phyloP scores from a whole-genome alignment of 2,888 invertebrate genomes.

The Cephus pygmeus region DNA sequence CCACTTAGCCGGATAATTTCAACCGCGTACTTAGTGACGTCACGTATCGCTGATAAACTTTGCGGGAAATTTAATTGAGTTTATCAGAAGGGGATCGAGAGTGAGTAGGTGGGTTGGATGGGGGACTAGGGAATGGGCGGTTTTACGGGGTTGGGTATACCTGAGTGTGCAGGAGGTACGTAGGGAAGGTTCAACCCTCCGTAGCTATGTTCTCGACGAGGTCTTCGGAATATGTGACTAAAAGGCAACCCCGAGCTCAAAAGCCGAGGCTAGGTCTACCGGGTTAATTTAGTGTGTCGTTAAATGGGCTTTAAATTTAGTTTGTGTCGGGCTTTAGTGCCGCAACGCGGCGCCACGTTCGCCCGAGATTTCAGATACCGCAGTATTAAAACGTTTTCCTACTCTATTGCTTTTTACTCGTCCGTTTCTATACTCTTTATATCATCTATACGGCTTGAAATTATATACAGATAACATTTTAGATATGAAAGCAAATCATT shows the following conservation, averaged over 20 bases:
- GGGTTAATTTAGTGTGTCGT: slow-evolving; percentile 39
- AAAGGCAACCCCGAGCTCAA: slow-evolving; percentile 14
- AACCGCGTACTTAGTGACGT: slow-evolving; percentile 8
- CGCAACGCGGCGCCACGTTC: slow-evolving; percentile 1
- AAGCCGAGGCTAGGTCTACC: slow-evolving; percentile 19
- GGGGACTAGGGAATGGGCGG: not conserved
- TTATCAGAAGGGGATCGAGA: slow-evolving; percentile 9
- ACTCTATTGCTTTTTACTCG: not conserved
- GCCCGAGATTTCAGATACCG: slow-evolving; percentile 5
- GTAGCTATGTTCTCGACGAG: not conserved
- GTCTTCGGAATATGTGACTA: slow-evolving; percentile 6
- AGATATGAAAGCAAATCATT: not conserved
- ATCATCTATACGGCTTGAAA: not conserved
- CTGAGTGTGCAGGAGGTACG: slow-evolving; percentile 1
- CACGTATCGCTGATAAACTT: slow-evolving; percentile 21
- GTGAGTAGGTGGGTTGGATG: not conserved
- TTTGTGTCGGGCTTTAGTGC: slow-evolving; percentile 19
- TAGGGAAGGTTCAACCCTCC: not conserved
- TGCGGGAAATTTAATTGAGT: slow-evolving; percentile 23
- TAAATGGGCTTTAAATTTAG: slow-evolving; percentile 41
- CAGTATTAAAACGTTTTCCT: not conserved
- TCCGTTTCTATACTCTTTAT: not conserved
- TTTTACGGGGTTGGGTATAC: not conserved
- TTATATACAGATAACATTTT: not conserved
- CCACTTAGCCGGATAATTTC: not conserved